Evolutionary conservation across 30 jellyfish, hydroid and myxozoan species (phyloP).

Genomic region (Mastigias papua): DNA sequence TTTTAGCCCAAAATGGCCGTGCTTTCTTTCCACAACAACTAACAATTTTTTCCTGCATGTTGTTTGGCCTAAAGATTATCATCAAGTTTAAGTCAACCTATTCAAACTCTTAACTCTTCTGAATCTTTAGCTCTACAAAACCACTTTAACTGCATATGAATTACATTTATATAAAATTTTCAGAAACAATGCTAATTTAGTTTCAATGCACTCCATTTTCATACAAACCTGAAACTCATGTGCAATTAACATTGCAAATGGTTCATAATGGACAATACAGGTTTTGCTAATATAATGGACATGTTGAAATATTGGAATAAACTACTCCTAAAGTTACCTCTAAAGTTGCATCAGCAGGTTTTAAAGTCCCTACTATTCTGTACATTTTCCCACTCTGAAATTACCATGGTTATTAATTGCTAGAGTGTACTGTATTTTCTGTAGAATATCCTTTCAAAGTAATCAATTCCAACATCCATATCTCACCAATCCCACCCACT

Average conservation of each 20-base stretch:
- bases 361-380: no score
- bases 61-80: not conserved
- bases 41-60: not conserved
- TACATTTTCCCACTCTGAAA: no score
- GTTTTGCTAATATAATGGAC: not conserved
- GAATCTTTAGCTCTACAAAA: not conserved
- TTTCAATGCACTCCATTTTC: not conserved
- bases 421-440: no score
- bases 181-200: not conserved
- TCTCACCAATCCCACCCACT: no score
- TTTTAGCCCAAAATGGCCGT: not conserved
- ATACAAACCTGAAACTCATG: not conserved
- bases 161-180: not conserved
- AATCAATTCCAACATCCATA: no score
- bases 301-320: not conserved
- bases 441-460: no score
- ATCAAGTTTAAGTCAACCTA: not conserved
- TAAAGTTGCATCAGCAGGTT: no score
- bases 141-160: not conserved
- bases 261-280: not conserved
- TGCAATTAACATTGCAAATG: not conserved
- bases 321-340: no score
- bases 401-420: no score
- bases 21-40: not conserved
- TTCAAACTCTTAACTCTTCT: not conserved